Evolutionary conservation across 2,888 invertebrate species (phyloP).

Genomic region (Platycheirus rosarum): DNA sequence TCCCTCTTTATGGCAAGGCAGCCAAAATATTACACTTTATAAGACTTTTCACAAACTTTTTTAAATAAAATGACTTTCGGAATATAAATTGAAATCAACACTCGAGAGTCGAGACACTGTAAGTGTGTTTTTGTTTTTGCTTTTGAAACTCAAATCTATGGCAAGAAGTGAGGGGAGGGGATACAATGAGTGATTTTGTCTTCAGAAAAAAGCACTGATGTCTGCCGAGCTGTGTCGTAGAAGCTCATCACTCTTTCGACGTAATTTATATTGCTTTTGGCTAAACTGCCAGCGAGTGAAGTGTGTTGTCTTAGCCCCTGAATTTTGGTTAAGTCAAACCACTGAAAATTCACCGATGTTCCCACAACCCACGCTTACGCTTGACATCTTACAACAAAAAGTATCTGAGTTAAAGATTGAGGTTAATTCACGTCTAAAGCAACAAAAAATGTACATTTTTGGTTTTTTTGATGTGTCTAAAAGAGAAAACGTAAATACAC

Average conservation of each 20-base stretch:
- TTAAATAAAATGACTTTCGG: constrained; percentile 4
- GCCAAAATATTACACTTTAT: neutral
- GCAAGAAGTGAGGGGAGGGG: too few relatives aligned
- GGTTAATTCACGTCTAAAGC: constrained; percentile 16
- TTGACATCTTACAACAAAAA: constrained; percentile 7
- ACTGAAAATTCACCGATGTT: neutral
- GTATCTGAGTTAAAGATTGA: neutral
- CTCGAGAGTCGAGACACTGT: neutral
- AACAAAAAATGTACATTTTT: neutral
- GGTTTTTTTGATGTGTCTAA: too few relatives aligned
- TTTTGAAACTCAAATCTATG: neutral
- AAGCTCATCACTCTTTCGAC: constrained; percentile 6
- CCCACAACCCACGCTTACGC: neutral
- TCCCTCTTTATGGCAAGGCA: neutral
- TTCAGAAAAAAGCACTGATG: constrained; percentile 4
- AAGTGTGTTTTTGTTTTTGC: neutral
- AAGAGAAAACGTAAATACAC: neutral
- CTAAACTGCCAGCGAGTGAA: neutral
- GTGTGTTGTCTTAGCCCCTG: neutral
- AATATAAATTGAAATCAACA: constrained; percentile 11
- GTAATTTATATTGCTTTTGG: constrained; percentile 25
- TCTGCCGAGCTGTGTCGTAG: neutral
- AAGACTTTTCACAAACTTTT: neutral
- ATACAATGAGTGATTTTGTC: neutral
- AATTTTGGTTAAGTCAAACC: neutral